Evolutionary conservation across 2,888 invertebrate species (phyloP).

Genomic region (Campaea margaritaria): DNA sequence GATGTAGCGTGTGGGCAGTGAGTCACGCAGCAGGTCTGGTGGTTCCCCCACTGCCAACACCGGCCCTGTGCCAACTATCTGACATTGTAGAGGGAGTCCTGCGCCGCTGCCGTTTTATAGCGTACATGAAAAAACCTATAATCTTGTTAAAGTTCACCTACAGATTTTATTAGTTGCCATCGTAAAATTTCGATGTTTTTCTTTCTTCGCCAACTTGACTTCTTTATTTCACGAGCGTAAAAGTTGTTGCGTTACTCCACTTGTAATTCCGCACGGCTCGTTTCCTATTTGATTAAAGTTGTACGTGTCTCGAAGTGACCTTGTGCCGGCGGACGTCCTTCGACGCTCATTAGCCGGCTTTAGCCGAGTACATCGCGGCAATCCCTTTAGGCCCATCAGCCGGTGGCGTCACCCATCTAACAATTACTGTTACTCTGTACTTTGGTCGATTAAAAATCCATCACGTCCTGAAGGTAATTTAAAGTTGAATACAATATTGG

Average conservation of each 20-base stretch:
- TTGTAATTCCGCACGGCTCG: too few relatives aligned
- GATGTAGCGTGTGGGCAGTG: slow-evolving; percentile 3
- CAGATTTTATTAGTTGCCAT: too few relatives aligned
- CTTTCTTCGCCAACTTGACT: too few relatives aligned
- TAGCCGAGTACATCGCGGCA: slow-evolving; percentile 32
- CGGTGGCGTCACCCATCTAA: slow-evolving; percentile 27
- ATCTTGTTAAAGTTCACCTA: too few relatives aligned
- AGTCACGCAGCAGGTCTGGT: background rate
- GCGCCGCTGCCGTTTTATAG: background rate
- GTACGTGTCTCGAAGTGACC: background rate
- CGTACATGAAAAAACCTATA: background rate
- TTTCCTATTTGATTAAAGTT: background rate
- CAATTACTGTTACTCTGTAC: background rate
- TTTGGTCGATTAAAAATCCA: background rate
- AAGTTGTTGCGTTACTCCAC: too few relatives aligned
- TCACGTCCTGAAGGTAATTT: too few relatives aligned
- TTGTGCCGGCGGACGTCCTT: slow-evolving; percentile 30
- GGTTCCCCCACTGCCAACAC: background rate
- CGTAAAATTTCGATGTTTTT: too few relatives aligned
- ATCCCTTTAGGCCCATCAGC: slow-evolving; percentile 30
- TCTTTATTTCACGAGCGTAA: too few relatives aligned
- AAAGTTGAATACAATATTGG: background rate
- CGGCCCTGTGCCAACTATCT: background rate
- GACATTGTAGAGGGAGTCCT: background rate
- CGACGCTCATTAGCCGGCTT: slow-evolving; percentile 38